Conservation (phyloP, 2,888 invertebrate species). For the Lordiphosa fenestrarum region DNA sequence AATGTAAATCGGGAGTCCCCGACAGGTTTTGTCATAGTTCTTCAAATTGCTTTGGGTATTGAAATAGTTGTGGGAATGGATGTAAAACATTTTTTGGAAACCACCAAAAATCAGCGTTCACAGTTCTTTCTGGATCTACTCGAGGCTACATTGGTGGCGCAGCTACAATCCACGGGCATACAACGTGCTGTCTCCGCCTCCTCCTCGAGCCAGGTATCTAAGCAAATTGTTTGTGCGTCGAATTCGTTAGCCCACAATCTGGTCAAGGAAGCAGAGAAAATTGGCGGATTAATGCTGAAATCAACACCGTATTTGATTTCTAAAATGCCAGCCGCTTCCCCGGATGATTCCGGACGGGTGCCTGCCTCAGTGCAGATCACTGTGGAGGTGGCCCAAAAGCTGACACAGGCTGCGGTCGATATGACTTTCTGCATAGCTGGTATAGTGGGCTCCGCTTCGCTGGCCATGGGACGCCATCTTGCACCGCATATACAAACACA, state of each 20-base stretch:
- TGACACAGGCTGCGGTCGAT: constrained; percentile 85
- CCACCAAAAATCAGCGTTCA: constrained; percentile 42
- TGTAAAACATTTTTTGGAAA: too few species aligned
- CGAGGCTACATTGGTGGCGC: too few species aligned
- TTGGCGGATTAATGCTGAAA: constrained; percentile 83
- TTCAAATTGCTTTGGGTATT: too few species aligned
- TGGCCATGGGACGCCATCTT: constrained; percentile 84
- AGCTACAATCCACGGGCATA: too few species aligned
- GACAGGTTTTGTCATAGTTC: too few species aligned
- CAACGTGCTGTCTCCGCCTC: constrained; percentile 47
- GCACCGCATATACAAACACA: constrained; percentile 86
- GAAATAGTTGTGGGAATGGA: too few species aligned
- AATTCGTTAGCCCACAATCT: constrained; percentile 85
- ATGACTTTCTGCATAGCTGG: constrained; percentile 84
- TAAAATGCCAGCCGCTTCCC: constrained; percentile 81
- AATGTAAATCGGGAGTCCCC: too few species aligned
- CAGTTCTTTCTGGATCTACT: constrained; percentile 82
- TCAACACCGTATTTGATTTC: constrained; percentile 84
- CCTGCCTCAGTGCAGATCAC: constrained; percentile 81
- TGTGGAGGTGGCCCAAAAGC: constrained; percentile 85
- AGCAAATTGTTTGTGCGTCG: constrained; percentile 82
- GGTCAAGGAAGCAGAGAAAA: constrained; percentile 85
- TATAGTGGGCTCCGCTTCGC: constrained; percentile 85
- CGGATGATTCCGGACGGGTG: constrained; percentile 80
- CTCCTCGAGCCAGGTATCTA: constrained; percentile 72